Conservation (phyloP, 2,888 invertebrate species). For the Oscheius myriophilus region DNA sequence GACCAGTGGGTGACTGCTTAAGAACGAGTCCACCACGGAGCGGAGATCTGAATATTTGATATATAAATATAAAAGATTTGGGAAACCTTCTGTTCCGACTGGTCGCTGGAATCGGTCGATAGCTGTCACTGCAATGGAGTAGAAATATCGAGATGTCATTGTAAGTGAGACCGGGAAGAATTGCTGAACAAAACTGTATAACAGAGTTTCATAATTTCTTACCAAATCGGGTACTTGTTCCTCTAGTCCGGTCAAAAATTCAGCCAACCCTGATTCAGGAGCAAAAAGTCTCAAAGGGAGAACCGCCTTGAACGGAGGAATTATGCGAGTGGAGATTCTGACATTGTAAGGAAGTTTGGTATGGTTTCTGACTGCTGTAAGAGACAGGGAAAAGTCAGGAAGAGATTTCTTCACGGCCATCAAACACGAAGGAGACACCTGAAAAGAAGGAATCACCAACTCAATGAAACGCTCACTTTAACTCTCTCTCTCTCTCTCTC, state of each 20-base stretch:
- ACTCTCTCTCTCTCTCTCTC: neutral
- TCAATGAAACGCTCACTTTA: neutral
- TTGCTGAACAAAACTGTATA: neutral
- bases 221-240: slow-evolving; percentile 20
- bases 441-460: neutral
- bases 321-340: neutral
- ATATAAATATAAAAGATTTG: neutral
- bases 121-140: neutral
- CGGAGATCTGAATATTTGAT: neutral
- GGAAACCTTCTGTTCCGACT: too few species aligned
- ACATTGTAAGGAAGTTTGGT: neutral
- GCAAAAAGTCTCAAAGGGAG: slow-evolving; percentile 14
- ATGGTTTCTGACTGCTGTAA: neutral
- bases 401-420: neutral
- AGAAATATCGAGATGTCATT: neutral
- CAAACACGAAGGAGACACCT: slow-evolving; percentile 7
- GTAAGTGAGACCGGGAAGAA: slow-evolving; percentile 6
- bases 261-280: slow-evolving; percentile 22
- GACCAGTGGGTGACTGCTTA: slow-evolving; percentile 7
- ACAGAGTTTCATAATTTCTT: neutral
- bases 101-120: neutral
- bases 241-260: neutral
- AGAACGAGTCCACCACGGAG: slow-evolving; percentile 5
- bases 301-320: neutral
- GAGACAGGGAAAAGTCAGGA: neutral